Conservation (phyloP, 2,113 vertebrate species). For the Mellivora capensis region DNA sequence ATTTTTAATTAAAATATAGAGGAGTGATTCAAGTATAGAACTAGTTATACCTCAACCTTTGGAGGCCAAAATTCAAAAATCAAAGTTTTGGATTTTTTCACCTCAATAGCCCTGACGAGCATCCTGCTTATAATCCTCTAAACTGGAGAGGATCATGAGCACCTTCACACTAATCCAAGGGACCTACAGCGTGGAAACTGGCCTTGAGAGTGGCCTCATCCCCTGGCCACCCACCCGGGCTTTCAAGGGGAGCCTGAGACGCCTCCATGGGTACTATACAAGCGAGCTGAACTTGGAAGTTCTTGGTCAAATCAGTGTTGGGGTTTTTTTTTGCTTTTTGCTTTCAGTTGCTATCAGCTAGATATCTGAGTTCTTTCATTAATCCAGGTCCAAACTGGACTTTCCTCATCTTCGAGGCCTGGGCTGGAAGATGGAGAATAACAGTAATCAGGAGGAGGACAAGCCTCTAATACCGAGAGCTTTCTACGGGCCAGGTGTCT, state of each 20-base stretch:
- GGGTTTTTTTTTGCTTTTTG: background rate
- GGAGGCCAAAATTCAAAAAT: background rate
- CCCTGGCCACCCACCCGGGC: background rate
- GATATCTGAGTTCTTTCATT: background rate
- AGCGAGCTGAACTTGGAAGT: accelerated
- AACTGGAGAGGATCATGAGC: accelerated
- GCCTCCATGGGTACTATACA: accelerated
- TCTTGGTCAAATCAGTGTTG: background rate
- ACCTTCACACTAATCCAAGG: background rate
- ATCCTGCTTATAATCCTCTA: background rate
- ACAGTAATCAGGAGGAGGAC: accelerated
- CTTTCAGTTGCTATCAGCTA: background rate
- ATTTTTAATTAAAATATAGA: background rate
- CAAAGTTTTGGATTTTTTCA: background rate
- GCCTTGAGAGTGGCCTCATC: accelerated
- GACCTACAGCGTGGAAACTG: accelerated
- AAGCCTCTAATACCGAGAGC: accelerated
- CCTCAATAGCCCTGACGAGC: background rate
- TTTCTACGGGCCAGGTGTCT: accelerated
- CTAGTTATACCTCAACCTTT: background rate
- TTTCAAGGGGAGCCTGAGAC: accelerated
- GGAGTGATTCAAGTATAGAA: background rate
- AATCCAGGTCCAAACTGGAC: background rate
- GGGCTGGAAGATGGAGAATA: background rate
- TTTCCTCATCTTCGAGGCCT: background rate